phyloP scores from a whole-genome alignment of 2,797 vertebrate genomes.

The Bradypodion pumilum region DNA sequence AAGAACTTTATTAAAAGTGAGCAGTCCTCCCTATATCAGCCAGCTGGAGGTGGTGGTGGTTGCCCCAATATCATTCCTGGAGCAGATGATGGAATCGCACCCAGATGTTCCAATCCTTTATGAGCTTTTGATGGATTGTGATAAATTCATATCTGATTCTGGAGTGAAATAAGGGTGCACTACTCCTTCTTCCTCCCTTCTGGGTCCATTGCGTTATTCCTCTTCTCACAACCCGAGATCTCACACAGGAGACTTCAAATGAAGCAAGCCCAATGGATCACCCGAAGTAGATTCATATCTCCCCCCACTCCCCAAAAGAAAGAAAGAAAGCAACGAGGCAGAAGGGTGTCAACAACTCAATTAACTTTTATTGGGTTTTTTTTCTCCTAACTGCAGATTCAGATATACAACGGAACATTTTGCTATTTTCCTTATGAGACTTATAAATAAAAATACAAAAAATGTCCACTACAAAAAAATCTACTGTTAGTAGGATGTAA shows the following conservation, averaged over 20 bases:
- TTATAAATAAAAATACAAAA: constrained; percentile 99
- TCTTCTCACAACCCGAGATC: no score
- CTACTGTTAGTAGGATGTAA: constrained; percentile 98
- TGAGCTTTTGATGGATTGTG: no score
- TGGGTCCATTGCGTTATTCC: neutral
- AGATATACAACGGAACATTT: constrained; percentile 98
- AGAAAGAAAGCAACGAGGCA: constrained; percentile 54
- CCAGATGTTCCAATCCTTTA: no score
- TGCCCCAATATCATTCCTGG: no score
- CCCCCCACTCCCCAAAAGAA: no score
- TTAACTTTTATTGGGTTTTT: constrained; percentile 86
- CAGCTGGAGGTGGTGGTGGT: no score
- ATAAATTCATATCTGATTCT: neutral
- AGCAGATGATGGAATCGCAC: no score
- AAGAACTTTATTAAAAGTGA: no score
- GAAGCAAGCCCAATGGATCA: no score
- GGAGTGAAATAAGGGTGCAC: neutral
- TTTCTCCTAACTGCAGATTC: constrained; percentile 94
- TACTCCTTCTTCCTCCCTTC: neutral
- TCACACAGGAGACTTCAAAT: no score
- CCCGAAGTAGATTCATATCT: no score
- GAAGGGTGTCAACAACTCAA: constrained; percentile 82
- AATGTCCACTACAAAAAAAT: constrained; percentile 95
- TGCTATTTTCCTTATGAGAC: constrained; percentile 94
- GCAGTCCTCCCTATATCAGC: no score